A percentile compares a stretch with the other conserved stretches of the same genome.
These are phyloP conservation scores for Copsychus sechellarum DNA, from an alignment of 2,113 vertebrate genomes.

Conservation along the genomic window DNA sequence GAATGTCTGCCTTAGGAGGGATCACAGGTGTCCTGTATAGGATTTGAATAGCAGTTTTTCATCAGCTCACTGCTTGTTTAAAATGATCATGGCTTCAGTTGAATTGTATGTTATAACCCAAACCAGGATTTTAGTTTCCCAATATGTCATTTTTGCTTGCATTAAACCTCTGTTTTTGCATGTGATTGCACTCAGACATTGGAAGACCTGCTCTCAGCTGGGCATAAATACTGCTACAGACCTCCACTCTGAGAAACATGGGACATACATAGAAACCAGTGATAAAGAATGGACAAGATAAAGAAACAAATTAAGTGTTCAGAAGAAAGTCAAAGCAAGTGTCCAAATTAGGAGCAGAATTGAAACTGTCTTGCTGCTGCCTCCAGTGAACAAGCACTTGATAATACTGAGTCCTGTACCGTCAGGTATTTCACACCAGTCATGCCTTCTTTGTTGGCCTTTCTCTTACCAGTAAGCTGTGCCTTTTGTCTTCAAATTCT, in stretches of 20 bases:
- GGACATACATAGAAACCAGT: neutral
- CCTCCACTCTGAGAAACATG: accelerated
- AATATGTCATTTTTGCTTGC: neutral
- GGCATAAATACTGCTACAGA: neutral
- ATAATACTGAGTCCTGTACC: neutral
- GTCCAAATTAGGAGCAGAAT: neutral
- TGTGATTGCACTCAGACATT: neutral
- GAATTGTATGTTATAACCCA: neutral
- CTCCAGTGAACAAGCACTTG: neutral
- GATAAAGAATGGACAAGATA: neutral
- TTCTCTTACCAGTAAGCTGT: neutral
- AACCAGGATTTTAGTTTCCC: neutral
- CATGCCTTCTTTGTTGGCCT: neutral
- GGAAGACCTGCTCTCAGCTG: neutral
- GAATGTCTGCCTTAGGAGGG: neutral
- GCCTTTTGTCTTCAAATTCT: neutral
- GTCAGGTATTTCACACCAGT: neutral
- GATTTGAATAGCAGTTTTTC: neutral
- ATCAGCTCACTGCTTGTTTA: neutral
- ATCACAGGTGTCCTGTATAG: neutral
- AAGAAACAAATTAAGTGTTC: neutral
- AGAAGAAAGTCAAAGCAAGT: neutral
- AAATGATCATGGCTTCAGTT: neutral
- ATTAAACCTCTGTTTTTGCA: neutral
- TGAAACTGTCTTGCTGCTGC: neutral